Conservation (phyloP, 2,888 invertebrate genomes). For the Caenorhabditis doughertyi region DNA sequence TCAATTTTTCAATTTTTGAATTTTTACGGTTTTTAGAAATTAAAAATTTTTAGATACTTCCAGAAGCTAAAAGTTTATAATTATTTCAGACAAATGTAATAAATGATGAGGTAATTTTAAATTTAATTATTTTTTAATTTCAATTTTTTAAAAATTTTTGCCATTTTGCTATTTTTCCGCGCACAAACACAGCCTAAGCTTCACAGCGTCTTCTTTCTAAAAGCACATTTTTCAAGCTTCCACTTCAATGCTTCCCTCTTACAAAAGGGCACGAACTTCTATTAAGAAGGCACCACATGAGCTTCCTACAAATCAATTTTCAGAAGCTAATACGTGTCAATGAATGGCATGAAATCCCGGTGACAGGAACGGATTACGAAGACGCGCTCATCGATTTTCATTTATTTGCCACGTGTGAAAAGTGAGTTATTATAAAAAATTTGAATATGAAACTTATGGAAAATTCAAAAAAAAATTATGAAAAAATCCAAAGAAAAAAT, state of each 20-base stretch:
- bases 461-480: neutral
- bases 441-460: no score
- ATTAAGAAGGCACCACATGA: no score
- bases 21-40: no score
- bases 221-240: no score
- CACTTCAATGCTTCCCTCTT: no score
- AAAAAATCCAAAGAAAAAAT: neutral
- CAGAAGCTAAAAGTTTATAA: neutral
- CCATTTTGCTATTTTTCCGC: neutral
- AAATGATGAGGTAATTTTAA: conserved; percentile 30
- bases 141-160: conserved; percentile 12
- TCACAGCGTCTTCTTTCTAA: no score
- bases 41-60: no score
- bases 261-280: no score
- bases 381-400: conserved; percentile 53
- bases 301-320: no score
- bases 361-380: conserved; percentile 19
- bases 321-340: conserved; percentile 64
- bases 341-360: conserved; percentile 54
- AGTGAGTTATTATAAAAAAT: conserved; percentile 40
- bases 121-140: conserved; percentile 11
- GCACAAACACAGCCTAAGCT: no score
- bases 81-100: conserved; percentile 26
- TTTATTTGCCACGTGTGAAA: conserved; percentile 65
- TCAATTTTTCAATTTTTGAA: no score